A percentile compares a stretch with the other conserved stretches of the same genome.
phyloP scores from a whole-genome alignment of 1,140 invertebrate species.

The Drosophila athabasca region DNA sequence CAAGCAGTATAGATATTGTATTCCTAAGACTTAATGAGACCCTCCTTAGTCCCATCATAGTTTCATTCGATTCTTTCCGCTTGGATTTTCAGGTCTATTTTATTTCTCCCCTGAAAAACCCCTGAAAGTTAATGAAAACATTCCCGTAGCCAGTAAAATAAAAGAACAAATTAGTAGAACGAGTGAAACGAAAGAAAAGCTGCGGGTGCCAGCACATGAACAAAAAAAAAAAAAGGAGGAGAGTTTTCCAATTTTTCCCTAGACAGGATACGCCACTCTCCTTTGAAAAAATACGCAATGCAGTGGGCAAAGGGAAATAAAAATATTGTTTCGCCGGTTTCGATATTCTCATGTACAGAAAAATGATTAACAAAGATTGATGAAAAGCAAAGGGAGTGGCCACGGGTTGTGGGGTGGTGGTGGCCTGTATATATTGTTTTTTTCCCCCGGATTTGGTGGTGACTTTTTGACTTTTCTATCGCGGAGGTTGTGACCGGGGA shows the following conservation, averaged over 20 bases:
- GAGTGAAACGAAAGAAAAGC: not conserved
- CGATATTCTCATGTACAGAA: conserved; percentile 32
- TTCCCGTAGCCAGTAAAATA: not conserved
- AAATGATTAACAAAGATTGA: conserved; percentile 78
- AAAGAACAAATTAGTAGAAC: too few species aligned
- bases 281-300: conserved; percentile 25
- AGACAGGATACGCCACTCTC: not conserved
- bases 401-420: conserved; percentile 24
- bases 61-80: too few species aligned
- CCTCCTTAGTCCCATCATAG: too few species aligned
- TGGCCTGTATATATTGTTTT: conserved; percentile 32
- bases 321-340: conserved; percentile 14
- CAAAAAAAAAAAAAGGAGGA: conserved; percentile 9
- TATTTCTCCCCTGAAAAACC: too few species aligned
- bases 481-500: conserved; percentile 27
- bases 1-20: too few species aligned
- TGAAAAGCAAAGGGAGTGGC: conserved; percentile 46
- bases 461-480: conserved; percentile 41
- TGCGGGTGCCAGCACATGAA: conserved; percentile 37
- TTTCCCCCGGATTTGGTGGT: conserved; percentile 31
- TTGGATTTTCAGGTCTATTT: too few species aligned
- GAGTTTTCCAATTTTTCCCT: conserved; percentile 20
- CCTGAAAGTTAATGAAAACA: too few species aligned
- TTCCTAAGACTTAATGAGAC: too few species aligned
- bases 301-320: not conserved